Evolutionary conservation across 2,888 invertebrate genomes (phyloP).

Genomic region (Leistus spinibarbis): DNA sequence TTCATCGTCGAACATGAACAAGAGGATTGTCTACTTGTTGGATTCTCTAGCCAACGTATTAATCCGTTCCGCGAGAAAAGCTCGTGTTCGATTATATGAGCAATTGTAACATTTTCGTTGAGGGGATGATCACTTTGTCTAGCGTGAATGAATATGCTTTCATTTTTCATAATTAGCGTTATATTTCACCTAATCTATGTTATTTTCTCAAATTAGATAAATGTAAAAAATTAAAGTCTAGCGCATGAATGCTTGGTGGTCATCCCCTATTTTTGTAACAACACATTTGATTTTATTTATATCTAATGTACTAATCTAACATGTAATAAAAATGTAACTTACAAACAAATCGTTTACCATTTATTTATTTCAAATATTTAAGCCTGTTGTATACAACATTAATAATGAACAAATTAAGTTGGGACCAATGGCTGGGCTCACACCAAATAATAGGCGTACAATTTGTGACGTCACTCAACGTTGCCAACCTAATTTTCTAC

Average conservation of each 20-base stretch:
- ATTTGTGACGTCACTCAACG: too few species aligned
- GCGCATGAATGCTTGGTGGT: background rate
- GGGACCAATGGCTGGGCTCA: constrained; percentile 8
- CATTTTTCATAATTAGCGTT: too few species aligned
- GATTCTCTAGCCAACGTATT: constrained; percentile 92
- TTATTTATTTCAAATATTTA: constrained; percentile 39
- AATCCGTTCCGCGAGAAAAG: constrained; percentile 96
- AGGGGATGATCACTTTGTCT: background rate
- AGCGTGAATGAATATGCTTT: background rate
- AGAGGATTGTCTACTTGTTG: constrained; percentile 91
- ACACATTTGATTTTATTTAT: constrained; percentile 3
- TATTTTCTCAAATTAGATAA: background rate
- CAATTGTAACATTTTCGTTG: background rate
- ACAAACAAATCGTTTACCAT: constrained; percentile 18
- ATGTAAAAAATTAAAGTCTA: background rate
- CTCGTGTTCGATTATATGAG: constrained; percentile 82
- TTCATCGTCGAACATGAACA: constrained; percentile 89
- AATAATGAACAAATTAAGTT: constrained; percentile 27
- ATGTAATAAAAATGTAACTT: constrained; percentile 27
- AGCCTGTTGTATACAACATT: constrained; percentile 39
- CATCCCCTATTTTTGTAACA: constrained; percentile 2
- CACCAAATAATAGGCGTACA: background rate
- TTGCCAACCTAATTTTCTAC: background rate
- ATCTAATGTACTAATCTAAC: constrained; percentile 20
- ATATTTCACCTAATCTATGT: background rate